These are phyloP conservation scores for Cephalotes varians DNA, from an alignment of 2,888 invertebrate species.

Conservation along the genomic window DNA sequence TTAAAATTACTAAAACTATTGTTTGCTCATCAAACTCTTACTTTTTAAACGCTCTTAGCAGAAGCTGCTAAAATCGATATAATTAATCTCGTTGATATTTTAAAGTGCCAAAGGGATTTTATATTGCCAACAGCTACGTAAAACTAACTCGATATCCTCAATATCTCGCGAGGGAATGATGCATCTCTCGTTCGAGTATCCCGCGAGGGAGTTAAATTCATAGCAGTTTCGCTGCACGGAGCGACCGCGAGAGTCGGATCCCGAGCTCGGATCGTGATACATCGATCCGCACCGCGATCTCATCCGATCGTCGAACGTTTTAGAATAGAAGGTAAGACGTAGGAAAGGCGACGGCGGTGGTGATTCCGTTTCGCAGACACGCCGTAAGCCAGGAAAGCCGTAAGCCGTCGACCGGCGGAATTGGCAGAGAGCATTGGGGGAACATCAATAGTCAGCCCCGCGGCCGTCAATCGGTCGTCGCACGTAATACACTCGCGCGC, in stretches of 20 bases:
- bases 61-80: background rate
- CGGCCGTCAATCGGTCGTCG: constrained; percentile 70
- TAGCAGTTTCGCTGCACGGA: background rate
- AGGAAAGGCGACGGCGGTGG: background rate
- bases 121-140: background rate
- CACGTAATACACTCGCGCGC: constrained; percentile 63
- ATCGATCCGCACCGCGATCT: background rate
- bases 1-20: background rate
- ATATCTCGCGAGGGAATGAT: background rate
- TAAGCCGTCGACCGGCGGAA: constrained; percentile 53
- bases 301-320: background rate
- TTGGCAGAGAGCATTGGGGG: constrained; percentile 64
- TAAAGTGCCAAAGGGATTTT: background rate
- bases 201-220: constrained; percentile 14
- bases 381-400: constrained; percentile 3
- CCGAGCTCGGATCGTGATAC: background rate
- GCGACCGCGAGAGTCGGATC: background rate
- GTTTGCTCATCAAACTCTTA: background rate
- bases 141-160: constrained; percentile 1
- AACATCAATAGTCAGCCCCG: constrained; percentile 69
- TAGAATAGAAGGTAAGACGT: background rate
- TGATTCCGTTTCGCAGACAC: constrained; percentile 31
- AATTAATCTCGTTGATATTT: background rate
- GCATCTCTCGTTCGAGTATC: constrained; percentile 6
- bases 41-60: background rate